Percentiles rank a stretch among this genome's conserved stretches.
These are phyloP conservation scores for Ciconia nigra DNA, from an alignment of 2,797 vertebrate species.

Conservation along the genomic window DNA sequence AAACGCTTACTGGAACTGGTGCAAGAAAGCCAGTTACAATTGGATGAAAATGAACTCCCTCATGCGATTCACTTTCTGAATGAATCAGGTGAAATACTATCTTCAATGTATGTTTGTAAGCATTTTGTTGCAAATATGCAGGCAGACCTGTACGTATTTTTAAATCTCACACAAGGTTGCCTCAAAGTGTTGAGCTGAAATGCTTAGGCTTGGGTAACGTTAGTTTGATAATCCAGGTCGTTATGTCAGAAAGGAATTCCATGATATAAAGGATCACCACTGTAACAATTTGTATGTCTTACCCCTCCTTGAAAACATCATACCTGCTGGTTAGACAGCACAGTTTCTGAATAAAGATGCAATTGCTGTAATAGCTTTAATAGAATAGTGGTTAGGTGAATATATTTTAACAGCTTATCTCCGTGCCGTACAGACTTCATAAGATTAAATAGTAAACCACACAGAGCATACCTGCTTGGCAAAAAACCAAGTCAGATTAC, in stretches of 20 bases:
- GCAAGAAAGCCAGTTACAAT: constrained; percentile 85
- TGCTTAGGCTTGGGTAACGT: neutral
- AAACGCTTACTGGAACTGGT: constrained; percentile 84
- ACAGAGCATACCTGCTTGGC: neutral
- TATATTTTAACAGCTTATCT: neutral
- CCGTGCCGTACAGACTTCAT: neutral
- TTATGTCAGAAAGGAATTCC: neutral
- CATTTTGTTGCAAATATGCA: neutral
- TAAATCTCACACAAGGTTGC: neutral
- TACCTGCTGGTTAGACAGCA: neutral
- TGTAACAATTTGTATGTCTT: neutral
- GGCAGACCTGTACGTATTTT: neutral
- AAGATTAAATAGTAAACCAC: neutral
- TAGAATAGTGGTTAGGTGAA: neutral
- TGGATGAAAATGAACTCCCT: constrained; percentile 92
- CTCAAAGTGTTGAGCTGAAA: neutral
- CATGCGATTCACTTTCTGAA: constrained; percentile 94
- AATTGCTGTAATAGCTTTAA: neutral
- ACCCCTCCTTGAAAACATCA: neutral
- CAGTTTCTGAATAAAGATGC: neutral
- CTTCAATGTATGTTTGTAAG: neutral
- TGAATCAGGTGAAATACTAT: constrained; percentile 82
- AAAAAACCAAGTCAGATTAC: neutral
- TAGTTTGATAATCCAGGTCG: neutral
- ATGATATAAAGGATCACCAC: neutral